phyloP scores from a whole-genome alignment of 2,113 vertebrate species.

The Bos taurus region ARS-UCD2.0 NC_037351.1:28668501-28669000 shows the following conservation, averaged over 20 bases:
- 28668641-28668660: neutral
- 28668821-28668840: neutral
- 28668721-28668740: slow-evolving; percentile 14
- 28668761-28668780: neutral
- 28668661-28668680: neutral
- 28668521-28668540: neutral
- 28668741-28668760: neutral
- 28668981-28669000: neutral
- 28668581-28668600: neutral
- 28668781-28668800: neutral
- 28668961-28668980: neutral
- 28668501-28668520: neutral
- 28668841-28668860: neutral
- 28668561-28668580: neutral
- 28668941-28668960: neutral
- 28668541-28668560: neutral
- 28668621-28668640: neutral
- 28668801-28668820: neutral
- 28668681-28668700: neutral
- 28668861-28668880: neutral
- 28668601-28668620: neutral
- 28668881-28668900: neutral
- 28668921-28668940: neutral
- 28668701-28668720: neutral
- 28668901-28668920: neutral